Evolutionary conservation across 2,113 vertebrate genomes (phyloP), one percentile per base, ranked within the genome.

Genomic region (Toxotes jaculatrix): DNA sequence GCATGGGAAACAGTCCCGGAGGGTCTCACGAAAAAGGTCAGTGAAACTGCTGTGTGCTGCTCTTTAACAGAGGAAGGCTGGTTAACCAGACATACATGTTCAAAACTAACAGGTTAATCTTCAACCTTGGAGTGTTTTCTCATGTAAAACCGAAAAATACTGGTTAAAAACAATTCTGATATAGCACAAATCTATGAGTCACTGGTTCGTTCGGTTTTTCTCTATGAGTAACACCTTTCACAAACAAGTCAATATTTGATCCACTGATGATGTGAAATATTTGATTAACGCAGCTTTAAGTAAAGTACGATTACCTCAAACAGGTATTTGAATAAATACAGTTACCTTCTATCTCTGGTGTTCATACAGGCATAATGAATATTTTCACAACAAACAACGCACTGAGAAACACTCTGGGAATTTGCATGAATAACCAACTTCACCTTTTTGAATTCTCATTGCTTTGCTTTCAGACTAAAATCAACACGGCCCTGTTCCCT

Each of bases 381-480:
- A 55, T 34, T 71, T 57, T 72, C 16, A 74, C 36, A 70, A 66
- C 62, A 73, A 75, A 61, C 38, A 27, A 27, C 27, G 27, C 23
- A 55, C 27, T 62, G 9, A 68, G 31, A 21, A 67, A 47, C 31
- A 65, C 19, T 53, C 1, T 23, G 42, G 31, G 34, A 75, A 16
- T 87, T 69, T 68, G 62, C 61, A 77, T 61, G 38, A 71, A 70
- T 34, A 70, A 77, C 11, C n/a, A 84, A 38, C 59, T 80, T 82
- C 19, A 31, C 42, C 45, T 80, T 73, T 87, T 77, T 60, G 6
- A 72, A 79, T 77, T 74, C 23, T 79, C 61, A 72, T 53, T 61
- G 53, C 65, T 80, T 38, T 69, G 53, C 69, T 80, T 80, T 64
- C 56, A 66, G 34, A 67, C 36, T 53, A 71, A 80, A 86, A 74